A percentile compares a stretch with the other conserved stretches of the same genome.
Evolutionary conservation across 37 sponge, comb jelly and placozoan species (phyloP).

Genomic region (Theonella swinhoei): DNA sequence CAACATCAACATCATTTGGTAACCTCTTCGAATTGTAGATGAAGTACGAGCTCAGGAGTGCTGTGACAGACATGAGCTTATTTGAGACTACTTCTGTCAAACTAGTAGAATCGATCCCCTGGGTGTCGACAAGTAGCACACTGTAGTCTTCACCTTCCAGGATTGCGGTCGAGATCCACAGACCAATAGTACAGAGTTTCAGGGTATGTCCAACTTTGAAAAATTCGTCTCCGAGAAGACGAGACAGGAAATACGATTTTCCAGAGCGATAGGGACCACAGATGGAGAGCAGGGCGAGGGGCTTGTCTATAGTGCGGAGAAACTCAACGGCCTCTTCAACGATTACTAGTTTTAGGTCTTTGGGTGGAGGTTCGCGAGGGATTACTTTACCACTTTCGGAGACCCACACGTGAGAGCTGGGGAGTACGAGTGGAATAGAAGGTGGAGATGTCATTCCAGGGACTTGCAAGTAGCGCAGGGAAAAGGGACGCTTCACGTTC

Average conservation of each 20-base stretch:
- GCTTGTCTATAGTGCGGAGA: background rate
- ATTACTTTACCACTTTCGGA: no score
- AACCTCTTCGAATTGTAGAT: background rate
- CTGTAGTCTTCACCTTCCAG: background rate
- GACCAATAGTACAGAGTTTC: background rate
- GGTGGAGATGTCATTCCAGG: no score
- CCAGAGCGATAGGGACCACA: background rate
- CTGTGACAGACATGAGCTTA: background rate
- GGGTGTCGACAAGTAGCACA: background rate
- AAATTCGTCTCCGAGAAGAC: background rate
- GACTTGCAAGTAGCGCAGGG: no score
- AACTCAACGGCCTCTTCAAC: background rate
- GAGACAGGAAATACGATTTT: background rate
- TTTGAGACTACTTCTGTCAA: background rate
- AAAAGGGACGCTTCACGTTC: no score
- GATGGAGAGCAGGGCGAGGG: background rate
- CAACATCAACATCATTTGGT: background rate
- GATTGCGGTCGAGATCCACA: background rate
- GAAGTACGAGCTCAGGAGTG: background rate
- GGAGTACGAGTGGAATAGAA: no score
- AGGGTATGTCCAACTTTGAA: background rate
- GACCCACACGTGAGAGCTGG: no score
- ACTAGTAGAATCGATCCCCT: background rate
- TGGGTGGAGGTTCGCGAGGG: background rate
- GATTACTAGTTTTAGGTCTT: background rate